phyloP scores from a whole-genome alignment of 2,113 vertebrate species.

The Laterallus jamaicensis region DNA sequence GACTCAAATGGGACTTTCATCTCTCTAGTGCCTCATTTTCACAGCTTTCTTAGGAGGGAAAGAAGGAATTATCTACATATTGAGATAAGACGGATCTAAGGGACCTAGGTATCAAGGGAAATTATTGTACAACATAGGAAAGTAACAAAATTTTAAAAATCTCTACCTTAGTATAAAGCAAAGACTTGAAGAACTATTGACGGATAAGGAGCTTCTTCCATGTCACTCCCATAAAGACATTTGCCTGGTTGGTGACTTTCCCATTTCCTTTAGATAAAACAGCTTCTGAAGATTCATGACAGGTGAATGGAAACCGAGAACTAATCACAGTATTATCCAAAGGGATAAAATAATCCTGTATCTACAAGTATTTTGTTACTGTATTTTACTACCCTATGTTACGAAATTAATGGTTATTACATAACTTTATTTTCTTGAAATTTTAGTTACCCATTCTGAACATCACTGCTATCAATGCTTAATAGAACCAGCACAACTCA shows the following conservation, averaged over 20 bases:
- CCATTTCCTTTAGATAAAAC: not conserved
- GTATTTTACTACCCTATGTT: not conserved
- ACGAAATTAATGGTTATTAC: not conserved
- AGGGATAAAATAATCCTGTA: not conserved
- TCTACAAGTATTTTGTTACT: not conserved
- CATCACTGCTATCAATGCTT: not conserved
- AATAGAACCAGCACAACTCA: not conserved
- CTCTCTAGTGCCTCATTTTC: slow-evolving; percentile 9
- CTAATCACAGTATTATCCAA: not conserved
- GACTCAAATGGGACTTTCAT: not conserved
- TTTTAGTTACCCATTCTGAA: not conserved
- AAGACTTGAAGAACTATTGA: not conserved
- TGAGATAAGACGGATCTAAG: not conserved
- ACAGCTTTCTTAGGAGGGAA: not conserved
- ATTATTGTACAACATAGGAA: not conserved
- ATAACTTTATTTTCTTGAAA: not conserved
- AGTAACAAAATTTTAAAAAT: not conserved
- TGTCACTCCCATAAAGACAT: not conserved
- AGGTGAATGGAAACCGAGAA: not conserved
- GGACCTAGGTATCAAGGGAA: not conserved
- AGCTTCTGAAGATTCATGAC: not conserved
- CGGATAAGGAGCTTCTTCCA: not conserved
- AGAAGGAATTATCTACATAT: not conserved
- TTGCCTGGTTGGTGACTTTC: not conserved
- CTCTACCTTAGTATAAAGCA: not conserved